These are phyloP conservation scores for Apostichopus californicus DNA, from an alignment of 35 echinoderm and acorn worm species.

Conservation along the genomic window DNA sequence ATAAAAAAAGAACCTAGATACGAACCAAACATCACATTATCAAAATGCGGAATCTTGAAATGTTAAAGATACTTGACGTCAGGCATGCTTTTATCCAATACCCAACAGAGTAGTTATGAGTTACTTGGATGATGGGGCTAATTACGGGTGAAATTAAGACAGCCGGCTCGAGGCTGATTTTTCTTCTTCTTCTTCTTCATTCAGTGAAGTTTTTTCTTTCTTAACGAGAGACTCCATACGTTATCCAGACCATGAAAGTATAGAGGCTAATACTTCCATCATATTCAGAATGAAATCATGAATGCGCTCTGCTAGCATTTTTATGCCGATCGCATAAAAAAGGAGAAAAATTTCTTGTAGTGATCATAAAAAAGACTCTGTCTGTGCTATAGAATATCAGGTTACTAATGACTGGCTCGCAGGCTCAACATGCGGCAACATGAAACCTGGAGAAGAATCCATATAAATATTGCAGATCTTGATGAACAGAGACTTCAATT, in stretches of 20 bases:
- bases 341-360: background rate
- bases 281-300: background rate
- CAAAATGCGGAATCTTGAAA: conserved; percentile 20
- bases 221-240: too few relatives aligned
- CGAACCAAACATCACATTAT: conserved; percentile 30
- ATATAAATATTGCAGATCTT: too few relatives aligned
- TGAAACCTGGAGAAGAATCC: too few relatives aligned
- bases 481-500: too few relatives aligned
- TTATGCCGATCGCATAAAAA: background rate
- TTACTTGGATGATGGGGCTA: conserved; percentile 22
- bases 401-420: too few relatives aligned
- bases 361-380: too few relatives aligned
- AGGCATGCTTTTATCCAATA: conserved; percentile 33
- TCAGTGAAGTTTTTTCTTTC: too few relatives aligned
- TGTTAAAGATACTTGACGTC: conserved; percentile 21
- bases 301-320: background rate
- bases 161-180: background rate
- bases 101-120: conserved; percentile 23
- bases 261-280: background rate
- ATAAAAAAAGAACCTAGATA: conserved; percentile 7
- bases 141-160: conserved; percentile 47
- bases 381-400: too few relatives aligned
- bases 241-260: too few relatives aligned
- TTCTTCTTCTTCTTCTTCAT: too few relatives aligned
- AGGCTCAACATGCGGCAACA: too few relatives aligned